phyloP scores from a whole-genome alignment of 2,888 invertebrate species.

The Zygogramma bicolorata region DNA sequence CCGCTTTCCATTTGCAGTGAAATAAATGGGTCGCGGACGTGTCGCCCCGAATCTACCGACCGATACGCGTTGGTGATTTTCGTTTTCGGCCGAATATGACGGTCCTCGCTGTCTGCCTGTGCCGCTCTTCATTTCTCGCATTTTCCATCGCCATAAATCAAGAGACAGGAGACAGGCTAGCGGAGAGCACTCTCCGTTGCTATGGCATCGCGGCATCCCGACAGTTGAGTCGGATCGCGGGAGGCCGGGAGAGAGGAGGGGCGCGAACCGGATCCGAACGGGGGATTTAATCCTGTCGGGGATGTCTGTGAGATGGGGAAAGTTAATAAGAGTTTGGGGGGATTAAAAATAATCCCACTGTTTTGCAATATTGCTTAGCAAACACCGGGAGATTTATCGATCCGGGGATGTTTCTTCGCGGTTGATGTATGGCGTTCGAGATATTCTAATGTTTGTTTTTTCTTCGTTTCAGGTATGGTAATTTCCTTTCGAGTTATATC shows the following conservation, averaged over 20 bases:
- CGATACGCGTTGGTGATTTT: slow-evolving; percentile 50
- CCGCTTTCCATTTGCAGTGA: no score
- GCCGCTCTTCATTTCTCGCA: slow-evolving; percentile 70
- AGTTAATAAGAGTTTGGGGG: slow-evolving; percentile 68
- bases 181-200: slow-evolving; percentile 68
- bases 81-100: slow-evolving; percentile 51
- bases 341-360: slow-evolving; percentile 68
- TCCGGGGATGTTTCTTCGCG: slow-evolving; percentile 37
- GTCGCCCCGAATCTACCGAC: slow-evolving; percentile 36
- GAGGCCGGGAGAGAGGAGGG: slow-evolving; percentile 30
- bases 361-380: slow-evolving; percentile 66
- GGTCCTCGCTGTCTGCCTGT: slow-evolving; percentile 63
- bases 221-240: slow-evolving; percentile 57
- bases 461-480: slow-evolving; percentile 43
- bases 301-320: slow-evolving; percentile 64
- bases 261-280: slow-evolving; percentile 62
- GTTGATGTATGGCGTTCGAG: slow-evolving; percentile 12
- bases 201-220: slow-evolving; percentile 69
- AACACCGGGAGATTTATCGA: slow-evolving; percentile 47
- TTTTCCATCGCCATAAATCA: slow-evolving; percentile 70
- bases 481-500: neutral
- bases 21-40: slow-evolving; percentile 20
- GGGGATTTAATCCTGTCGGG: slow-evolving; percentile 68
- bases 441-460: slow-evolving; percentile 30
- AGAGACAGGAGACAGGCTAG: slow-evolving; percentile 69